These are phyloP conservation scores for Melikaiella ostensackeni DNA, from an alignment of 2,888 invertebrate genomes.

Conservation along the genomic window DNA sequence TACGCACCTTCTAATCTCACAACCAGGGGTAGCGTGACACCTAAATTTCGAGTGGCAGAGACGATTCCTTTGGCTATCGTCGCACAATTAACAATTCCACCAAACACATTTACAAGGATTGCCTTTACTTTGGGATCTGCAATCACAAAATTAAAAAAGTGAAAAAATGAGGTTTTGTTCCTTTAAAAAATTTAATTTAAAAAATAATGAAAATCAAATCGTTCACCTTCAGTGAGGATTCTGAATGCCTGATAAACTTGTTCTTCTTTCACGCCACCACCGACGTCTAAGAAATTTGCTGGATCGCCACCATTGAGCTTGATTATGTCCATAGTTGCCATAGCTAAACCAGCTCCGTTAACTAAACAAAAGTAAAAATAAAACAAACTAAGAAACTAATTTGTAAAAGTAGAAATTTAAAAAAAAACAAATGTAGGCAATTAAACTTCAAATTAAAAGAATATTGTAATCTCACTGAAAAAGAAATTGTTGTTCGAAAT, in stretches of 20 bases:
- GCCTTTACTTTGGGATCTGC: slow-evolving; percentile 93
- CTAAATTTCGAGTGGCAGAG: slow-evolving; percentile 88
- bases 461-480: neutral
- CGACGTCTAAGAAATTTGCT: slow-evolving; percentile 99
- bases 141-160: slow-evolving; percentile 39
- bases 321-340: slow-evolving; percentile 99
- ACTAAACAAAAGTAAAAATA: slow-evolving; percentile 80
- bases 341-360: slow-evolving; percentile 99
- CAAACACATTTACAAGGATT: slow-evolving; percentile 98
- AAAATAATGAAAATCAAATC: neutral
- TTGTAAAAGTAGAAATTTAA: neutral
- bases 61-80: slow-evolving; percentile 98
- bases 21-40: slow-evolving; percentile 91
- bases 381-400: slow-evolving; percentile 26
- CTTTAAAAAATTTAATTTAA: neutral
- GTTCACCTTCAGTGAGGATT: slow-evolving; percentile 86
- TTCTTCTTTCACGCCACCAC: slow-evolving; percentile 95
- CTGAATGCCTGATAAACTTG: slow-evolving; percentile 96
- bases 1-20: slow-evolving; percentile 93
- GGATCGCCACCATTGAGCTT: slow-evolving; percentile 97
- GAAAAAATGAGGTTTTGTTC: slow-evolving; percentile 12
- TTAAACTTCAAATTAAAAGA: neutral
- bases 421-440: neutral
- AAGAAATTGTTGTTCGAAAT: neutral
- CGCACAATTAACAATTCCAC: slow-evolving; percentile 98